Evolutionary conservation across 2,797 vertebrate genomes (phyloP).

Genomic region (Stomatorhinus walkeri): DNA sequence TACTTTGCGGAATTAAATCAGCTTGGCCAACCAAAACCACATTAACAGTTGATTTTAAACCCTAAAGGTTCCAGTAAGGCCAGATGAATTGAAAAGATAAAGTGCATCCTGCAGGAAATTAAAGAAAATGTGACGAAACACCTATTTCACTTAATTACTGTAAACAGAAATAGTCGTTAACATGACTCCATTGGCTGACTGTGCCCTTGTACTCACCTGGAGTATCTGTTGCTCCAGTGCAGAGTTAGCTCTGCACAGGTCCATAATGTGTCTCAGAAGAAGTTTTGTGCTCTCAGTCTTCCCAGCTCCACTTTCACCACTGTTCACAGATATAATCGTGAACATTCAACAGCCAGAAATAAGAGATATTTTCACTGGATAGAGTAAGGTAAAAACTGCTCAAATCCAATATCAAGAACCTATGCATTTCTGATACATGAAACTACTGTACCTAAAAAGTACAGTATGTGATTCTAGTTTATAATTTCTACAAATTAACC

Average conservation of each 20-base stretch:
- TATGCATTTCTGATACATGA: background rate
- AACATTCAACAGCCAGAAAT: background rate
- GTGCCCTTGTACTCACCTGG: constrained; percentile 49
- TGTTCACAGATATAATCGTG: constrained; percentile 26
- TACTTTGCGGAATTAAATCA: background rate
- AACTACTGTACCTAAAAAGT: background rate
- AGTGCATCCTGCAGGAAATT: background rate
- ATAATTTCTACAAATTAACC: background rate
- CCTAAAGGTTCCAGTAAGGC: background rate
- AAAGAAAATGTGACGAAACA: background rate
- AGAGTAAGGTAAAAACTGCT: background rate
- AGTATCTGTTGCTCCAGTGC: constrained; percentile 66
- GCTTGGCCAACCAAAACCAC: background rate
- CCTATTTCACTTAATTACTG: background rate
- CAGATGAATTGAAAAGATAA: background rate
- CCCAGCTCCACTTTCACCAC: constrained; percentile 66
- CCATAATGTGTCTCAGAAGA: constrained; percentile 61
- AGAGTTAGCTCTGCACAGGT: constrained; percentile 55
- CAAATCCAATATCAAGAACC: background rate
- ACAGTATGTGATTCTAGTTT: background rate
- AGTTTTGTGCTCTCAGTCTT: constrained; percentile 67
- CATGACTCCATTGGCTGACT: background rate
- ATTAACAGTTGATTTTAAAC: background rate
- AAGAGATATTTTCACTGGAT: background rate
- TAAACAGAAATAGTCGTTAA: background rate